These are phyloP conservation scores for Pogoniulus pusillus DNA, from an alignment of 2,797 vertebrate species.

Conservation along the genomic window DNA sequence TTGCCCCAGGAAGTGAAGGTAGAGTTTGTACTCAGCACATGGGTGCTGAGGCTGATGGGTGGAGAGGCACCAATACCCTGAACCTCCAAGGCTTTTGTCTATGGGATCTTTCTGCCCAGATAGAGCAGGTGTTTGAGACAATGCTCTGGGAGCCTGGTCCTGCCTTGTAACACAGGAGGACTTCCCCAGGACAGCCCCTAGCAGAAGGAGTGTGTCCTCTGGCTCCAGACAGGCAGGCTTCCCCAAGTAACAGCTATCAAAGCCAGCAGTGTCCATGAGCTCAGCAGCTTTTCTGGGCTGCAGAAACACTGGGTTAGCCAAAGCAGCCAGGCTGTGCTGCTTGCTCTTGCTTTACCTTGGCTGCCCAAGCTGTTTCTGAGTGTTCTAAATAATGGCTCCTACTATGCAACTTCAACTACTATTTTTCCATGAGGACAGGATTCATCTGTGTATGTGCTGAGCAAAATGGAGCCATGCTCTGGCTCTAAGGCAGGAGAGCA, in stretches of 20 bases:
- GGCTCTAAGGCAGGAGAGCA: background rate
- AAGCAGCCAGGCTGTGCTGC: background rate
- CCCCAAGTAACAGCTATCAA: background rate
- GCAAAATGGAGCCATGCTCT: background rate
- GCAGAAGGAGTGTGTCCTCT: background rate
- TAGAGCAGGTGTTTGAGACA: background rate
- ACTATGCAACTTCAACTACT: background rate
- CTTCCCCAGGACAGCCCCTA: background rate
- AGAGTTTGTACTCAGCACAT: background rate
- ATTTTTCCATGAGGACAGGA: background rate
- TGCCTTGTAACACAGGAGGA: background rate
- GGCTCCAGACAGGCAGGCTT: background rate
- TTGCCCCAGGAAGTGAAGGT: background rate
- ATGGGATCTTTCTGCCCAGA: background rate
- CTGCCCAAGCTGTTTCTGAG: background rate
- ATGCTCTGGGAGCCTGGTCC: background rate
- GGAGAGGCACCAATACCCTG: accelerated
- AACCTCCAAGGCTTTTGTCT: background rate
- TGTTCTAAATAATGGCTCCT: background rate
- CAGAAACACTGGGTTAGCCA: background rate
- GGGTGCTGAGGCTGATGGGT: background rate
- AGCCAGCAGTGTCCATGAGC: background rate
- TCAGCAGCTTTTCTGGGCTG: background rate
- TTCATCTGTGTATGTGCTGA: accelerated
- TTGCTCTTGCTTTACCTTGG: background rate